Base-by-base conservation (phyloP, 2,113 vertebrate species). In the Dendrocopos noguchii region DNA sequence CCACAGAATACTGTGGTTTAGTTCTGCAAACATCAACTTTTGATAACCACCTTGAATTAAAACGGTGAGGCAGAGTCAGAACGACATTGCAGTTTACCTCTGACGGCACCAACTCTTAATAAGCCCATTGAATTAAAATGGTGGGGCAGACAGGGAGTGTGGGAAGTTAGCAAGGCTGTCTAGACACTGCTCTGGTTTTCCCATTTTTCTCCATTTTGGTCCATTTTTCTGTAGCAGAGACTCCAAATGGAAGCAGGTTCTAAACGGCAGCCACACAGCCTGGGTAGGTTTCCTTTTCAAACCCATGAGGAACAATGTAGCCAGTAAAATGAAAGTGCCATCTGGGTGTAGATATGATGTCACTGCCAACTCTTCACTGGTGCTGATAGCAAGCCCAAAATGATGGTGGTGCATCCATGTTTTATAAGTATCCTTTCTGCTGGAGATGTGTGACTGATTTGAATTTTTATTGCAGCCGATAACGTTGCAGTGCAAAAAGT, bases 281-380 rank as follows among this genome's bases (percentile, higher is more conserved):
- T 92, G 93, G 87, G 90, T 93, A 95, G 90, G 92, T 96, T 97
- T 97, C 81, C 90, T 95, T 97, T 96, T 93, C 68, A 95, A 96
- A 97, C 94, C 95, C 84, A 22, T 9, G 67, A 97, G 96, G 96
- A 97, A 78, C 93, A 88, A 95, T 98, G 96, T 70, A 96, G 95
- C 96, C 96, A 97, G 94, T 95, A 95, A 97, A 97, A 96, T 83
- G 91, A 94, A 96, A 97, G 87, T 97, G 94, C 97, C 97, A 97
- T 97, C 96, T 97, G 98, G 97, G 97, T 97, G 94, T 95, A 80
- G 93, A 97, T 95, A 74, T 88, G 95, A 96, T 97, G 97, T 94
- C 94, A 97, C 34, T 97, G 97, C 97, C 97, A 97, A 39, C 70
- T 97, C 97, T 95, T 97, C 66, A 39, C 82, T 94, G 92, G 63